Conservation (phyloP, 2,113 vertebrate species). For the Onychostoma macrolepis region DNA sequence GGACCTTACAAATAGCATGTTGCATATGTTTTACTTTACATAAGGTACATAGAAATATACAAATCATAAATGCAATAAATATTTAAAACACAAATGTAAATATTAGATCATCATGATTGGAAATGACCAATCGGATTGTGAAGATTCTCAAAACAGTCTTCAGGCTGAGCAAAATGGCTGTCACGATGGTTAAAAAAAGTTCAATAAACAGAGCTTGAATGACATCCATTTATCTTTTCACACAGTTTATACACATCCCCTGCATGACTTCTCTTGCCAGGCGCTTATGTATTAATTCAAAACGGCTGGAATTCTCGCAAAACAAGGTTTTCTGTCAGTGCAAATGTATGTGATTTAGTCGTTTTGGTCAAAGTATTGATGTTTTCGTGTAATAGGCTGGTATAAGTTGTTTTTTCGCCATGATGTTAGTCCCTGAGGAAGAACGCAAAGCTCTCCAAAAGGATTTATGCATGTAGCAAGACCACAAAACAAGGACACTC, state of each 20-base stretch:
- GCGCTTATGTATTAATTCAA: slow-evolving; percentile 32
- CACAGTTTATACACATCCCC: slow-evolving; percentile 30
- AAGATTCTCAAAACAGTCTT: slow-evolving; percentile 13
- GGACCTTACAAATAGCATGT: neutral
- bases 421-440: neutral
- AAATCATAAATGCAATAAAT: slow-evolving; percentile 28
- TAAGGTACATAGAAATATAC: slow-evolving; percentile 4
- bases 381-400: slow-evolving; percentile 7
- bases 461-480: neutral
- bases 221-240: slow-evolving; percentile 51
- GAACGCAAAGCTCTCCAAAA: slow-evolving; percentile 22
- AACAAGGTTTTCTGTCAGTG: slow-evolving; percentile 4
- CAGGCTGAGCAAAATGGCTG: slow-evolving; percentile 4
- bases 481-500: slow-evolving; percentile 16
- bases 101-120: neutral
- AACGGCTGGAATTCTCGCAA: neutral
- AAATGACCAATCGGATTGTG: neutral
- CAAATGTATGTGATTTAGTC: neutral
- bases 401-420: neutral
- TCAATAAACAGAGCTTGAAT: slow-evolving; percentile 50
- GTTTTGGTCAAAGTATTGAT: neutral
- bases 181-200: slow-evolving; percentile 32
- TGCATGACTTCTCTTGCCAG: slow-evolving; percentile 29
- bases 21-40: neutral
- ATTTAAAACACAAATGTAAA: slow-evolving; percentile 12